Evolutionary conservation across 1,140 invertebrate species (phyloP), one percentile per base, ranked within the genome.

Genomic region (Philaenus spumarius): DNA sequence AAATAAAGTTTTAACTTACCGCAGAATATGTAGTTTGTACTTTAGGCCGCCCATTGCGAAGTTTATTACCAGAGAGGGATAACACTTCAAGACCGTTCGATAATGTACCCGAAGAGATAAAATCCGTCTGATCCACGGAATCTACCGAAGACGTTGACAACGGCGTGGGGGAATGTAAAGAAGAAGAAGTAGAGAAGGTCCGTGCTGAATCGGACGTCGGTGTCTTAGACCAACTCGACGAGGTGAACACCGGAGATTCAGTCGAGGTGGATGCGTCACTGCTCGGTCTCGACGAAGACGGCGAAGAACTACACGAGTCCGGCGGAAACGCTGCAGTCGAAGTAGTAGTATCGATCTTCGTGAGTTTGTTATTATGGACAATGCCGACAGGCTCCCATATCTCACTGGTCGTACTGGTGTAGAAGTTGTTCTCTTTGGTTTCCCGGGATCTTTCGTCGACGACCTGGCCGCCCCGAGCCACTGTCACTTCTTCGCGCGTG

Each of bases 371-470:
- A 34, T 53, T 19, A 4, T 30, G 50, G 9, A 53, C 37, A 2
- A 53, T 14, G 3, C 50, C 50, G 12, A 53, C 30, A 4, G 83
- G 83, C 64, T 85, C 82, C 81, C 83, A 86, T 55, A 86, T 76
- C 66, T 87, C 84, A 58, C 79, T 82, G 9, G 82, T 82, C 40
- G 82, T 79, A 58, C 80, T 84, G 26, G 82, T 79, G 66, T 86
- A 86, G 62, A 78, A 82, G 66, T 86, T 85, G 66, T 85, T 81
- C 60, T 88, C 84, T 69, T 86, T 85, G 17, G 83, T 85, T 70
- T 89, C 85, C 34, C 82, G 77, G 53, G 80, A 83, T 3, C 85
- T 69, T 65, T 87, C 85, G 70, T 88, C 85, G 1, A 89, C 77
- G 34, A 88, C 75, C 63, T 80, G 78, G 2, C 86, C 86, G 53